These are phyloP conservation scores for Cecropterus lyciades DNA, from an alignment of 1,140 invertebrate genomes.

Conservation along the genomic window DNA sequence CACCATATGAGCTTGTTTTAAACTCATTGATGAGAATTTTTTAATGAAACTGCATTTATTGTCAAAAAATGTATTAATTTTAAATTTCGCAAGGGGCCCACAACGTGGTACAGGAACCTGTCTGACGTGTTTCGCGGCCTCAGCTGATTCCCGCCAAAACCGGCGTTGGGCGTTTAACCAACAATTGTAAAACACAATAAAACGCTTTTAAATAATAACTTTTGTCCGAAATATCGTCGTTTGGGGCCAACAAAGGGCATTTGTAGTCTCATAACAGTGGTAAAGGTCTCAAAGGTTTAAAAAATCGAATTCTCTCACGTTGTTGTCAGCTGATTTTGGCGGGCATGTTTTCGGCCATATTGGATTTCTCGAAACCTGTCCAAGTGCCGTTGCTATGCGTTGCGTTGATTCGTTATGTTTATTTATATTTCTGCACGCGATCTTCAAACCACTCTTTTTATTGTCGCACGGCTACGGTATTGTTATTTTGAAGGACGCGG, in stretches of 20 bases:
- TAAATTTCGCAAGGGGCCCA: conserved; percentile 10
- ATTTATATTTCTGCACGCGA: conserved; percentile 39
- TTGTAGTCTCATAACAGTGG: conserved; percentile 31
- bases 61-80: background rate
- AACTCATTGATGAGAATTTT: conserved; percentile 17
- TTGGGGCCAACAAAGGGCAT: conserved; percentile 49
- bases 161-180: conserved; percentile 41
- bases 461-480: conserved; percentile 20
- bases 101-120: conserved; percentile 36
- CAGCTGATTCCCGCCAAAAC: conserved; percentile 76
- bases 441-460: conserved; percentile 34
- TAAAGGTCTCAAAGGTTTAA: conserved; percentile 29
- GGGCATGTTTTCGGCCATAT: conserved; percentile 49
- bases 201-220: conserved; percentile 45
- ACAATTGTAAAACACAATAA: conserved; percentile 47
- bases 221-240: conserved; percentile 51
- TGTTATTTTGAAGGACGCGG: conserved; percentile 17
- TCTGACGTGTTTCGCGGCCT: conserved; percentile 44
- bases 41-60: background rate
- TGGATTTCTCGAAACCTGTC: conserved; percentile 55
- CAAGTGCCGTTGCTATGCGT: conserved; percentile 48
- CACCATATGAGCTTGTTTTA: conserved; percentile 5
- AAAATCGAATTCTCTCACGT: conserved; percentile 51
- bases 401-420: conserved; percentile 36
- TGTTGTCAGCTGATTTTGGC: conserved; percentile 64